Evolutionary conservation across 2,113 vertebrate genomes (phyloP), one percentile per base, ranked within the genome.

Genomic region (Laticauda laticaudata): DNA sequence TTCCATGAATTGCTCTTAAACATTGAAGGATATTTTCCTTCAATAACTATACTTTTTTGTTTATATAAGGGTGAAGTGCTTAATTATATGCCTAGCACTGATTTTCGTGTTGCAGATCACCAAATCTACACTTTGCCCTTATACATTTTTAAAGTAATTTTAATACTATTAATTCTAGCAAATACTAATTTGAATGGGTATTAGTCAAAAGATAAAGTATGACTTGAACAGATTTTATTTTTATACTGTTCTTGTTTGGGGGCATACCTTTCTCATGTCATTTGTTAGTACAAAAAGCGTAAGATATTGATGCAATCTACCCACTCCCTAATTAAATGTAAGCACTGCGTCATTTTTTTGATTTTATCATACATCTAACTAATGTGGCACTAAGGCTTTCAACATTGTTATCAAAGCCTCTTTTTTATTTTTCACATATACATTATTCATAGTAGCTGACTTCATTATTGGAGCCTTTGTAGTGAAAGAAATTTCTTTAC

Each of bases 121-220:
- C n/a, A 55, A 75, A 92, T 55, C 29, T 87, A 64, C 11, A 87
- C 23, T 12, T 69, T 91, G 14, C 24, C 26, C 75, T n/a, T 54
- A n/a, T 45, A 53, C 23, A 87, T 29, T 43, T 81, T 21, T 23
- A 9, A 7, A 81, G 21, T 21, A 81, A 43, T 43, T 81, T 55
- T 53, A 69, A 55, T 26, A 88, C 12, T 56, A 21, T 87, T 43
- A 34, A 34, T 61, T 59, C 34, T 56, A 53, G 6, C 15, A 55
- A 15, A 94, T 51, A 92, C 93, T 94, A n/a, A 55, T n/a, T 90
- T 86, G 54, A 14, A 26, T 85, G 14, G 55, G 24, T 59, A 59
- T 39, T 2, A 0, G 39, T 43, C 75, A 61, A 61, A 92, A 56
- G 39, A 86, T 86, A 59, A 86, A 92, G 86, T 90, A 29, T 48